A percentile compares a stretch with the other conserved stretches of the same genome.
These are phyloP conservation scores for Heliothis virescens DNA, from an alignment of 1,140 invertebrate genomes.

Conservation along the genomic window DNA sequence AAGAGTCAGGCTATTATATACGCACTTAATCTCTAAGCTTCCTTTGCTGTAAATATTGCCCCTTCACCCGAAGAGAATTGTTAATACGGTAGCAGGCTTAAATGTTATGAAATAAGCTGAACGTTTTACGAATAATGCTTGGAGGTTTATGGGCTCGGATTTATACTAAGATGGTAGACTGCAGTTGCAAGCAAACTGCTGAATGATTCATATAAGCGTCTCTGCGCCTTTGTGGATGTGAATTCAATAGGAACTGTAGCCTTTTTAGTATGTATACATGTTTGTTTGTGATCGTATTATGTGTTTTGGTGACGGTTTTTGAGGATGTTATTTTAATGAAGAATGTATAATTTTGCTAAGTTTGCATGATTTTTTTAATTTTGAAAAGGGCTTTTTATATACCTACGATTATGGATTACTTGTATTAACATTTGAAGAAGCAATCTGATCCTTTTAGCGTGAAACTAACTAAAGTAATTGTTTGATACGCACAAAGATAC, in stretches of 20 bases:
- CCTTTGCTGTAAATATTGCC: slow-evolving; percentile 65
- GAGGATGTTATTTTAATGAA: background rate
- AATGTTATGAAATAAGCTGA: slow-evolving; percentile 50
- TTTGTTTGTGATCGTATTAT: slow-evolving; percentile 11
- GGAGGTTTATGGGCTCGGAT: slow-evolving; percentile 27
- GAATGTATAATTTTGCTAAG: background rate
- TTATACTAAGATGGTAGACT: slow-evolving; percentile 34
- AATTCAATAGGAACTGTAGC: slow-evolving; percentile 42
- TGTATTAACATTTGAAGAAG: too few relatives aligned
- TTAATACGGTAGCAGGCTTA: slow-evolving; percentile 53
- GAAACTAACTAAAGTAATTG: background rate
- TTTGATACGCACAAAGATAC: too few relatives aligned
- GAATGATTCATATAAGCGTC: slow-evolving; percentile 38
- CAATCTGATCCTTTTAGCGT: background rate
- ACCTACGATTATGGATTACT: too few relatives aligned
- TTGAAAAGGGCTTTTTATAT: too few relatives aligned
- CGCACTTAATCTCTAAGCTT: slow-evolving; percentile 69
- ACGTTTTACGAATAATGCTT: slow-evolving; percentile 38
- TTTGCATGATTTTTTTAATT: too few relatives aligned
- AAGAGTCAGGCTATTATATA: slow-evolving; percentile 64
- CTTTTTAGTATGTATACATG: slow-evolving; percentile 17
- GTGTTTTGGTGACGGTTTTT: background rate
- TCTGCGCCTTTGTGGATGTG: slow-evolving; percentile 40
- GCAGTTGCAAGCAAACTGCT: slow-evolving; percentile 38
- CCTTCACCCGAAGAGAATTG: slow-evolving; percentile 53